Evolutionary conservation across 2,888 invertebrate genomes (phyloP).

Genomic region (Campopleginae sp.): DNA sequence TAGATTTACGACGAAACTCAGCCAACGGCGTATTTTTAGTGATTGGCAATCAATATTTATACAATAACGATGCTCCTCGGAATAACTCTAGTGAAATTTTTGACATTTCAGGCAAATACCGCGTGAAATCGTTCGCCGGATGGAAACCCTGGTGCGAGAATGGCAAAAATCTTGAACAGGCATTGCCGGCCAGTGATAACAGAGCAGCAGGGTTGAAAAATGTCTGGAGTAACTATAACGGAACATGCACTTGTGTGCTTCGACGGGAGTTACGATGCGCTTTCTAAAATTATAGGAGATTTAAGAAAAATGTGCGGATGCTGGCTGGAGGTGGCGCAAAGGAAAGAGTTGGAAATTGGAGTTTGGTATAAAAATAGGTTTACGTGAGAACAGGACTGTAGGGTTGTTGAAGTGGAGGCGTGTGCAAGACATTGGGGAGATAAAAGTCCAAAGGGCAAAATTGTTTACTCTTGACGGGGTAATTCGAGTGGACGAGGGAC

Average conservation of each 20-base stretch:
- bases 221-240: conserved; percentile 36
- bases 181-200: conserved; percentile 27
- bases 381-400: conserved; percentile 25
- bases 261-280: background rate
- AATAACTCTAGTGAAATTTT: conserved; percentile 54
- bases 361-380: conserved; percentile 15
- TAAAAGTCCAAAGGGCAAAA: conserved; percentile 65
- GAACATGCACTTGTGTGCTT: no score
- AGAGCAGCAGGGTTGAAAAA: conserved; percentile 46
- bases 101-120: conserved; percentile 59
- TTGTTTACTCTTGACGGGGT: conserved; percentile 62
- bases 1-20: background rate
- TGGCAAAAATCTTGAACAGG: conserved; percentile 9
- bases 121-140: conserved; percentile 50
- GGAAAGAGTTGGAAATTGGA: background rate
- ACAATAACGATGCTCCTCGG: background rate
- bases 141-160: conserved; percentile 28
- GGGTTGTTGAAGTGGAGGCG: conserved; percentile 28
- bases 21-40: background rate
- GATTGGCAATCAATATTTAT: background rate
- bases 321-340: background rate
- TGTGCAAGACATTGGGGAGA: conserved; percentile 27
- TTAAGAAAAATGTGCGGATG: background rate
- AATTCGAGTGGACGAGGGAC: conserved; percentile 56
- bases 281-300: background rate